phyloP scores from a whole-genome alignment of 2,113 vertebrate genomes.

The Illadopsis cleaveri region DNA sequence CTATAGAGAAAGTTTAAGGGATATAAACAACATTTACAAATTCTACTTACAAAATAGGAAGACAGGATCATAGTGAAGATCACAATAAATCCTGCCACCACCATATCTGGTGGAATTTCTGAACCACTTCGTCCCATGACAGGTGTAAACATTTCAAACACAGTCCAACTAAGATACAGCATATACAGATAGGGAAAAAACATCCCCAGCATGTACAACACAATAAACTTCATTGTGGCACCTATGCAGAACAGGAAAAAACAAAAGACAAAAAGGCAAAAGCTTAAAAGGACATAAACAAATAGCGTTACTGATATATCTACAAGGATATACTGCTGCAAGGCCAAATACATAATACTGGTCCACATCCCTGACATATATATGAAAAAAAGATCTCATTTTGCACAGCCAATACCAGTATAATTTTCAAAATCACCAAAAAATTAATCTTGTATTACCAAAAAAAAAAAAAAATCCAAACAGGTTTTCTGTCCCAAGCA shows the following conservation, averaged over 20 bases:
- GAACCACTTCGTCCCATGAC: conserved; percentile 95
- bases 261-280: neutral
- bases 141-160: conserved; percentile 96
- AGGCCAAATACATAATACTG: neutral
- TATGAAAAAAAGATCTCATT: neutral
- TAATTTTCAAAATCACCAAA: neutral
- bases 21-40: neutral
- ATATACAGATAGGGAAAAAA: conserved; percentile 88
- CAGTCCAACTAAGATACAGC: conserved; percentile 92
- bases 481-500: neutral
- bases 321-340: neutral
- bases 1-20: neutral
- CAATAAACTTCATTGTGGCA: conserved; percentile 82
- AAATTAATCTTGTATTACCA: neutral
- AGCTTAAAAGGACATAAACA: neutral
- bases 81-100: conserved; percentile 86
- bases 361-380: neutral
- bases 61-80: conserved; percentile 83
- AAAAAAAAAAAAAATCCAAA: neutral
- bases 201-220: conserved; percentile 87
- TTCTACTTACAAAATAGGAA: conserved; percentile 90
- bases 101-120: conserved; percentile 90
- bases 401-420: neutral
- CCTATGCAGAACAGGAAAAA: conserved; percentile 68
- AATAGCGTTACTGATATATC: neutral